Base-by-base conservation (phyloP, 1,140 invertebrate species). In the Eubasilissa regina region DNA sequence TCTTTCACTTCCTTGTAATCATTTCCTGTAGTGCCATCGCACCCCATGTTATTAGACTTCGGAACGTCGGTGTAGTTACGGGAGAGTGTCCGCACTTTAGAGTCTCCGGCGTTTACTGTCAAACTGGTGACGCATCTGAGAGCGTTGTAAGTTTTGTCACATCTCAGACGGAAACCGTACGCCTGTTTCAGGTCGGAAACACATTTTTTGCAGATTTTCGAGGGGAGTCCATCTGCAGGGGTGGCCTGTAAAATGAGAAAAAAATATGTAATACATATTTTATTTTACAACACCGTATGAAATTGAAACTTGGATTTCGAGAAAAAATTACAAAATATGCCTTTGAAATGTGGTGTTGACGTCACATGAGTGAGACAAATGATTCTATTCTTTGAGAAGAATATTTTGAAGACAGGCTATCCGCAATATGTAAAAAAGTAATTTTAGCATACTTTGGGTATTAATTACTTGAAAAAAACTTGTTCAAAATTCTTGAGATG, bases 141-240 rank as follows among this genome's bases (percentile, higher is more conserved):
- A 4, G 60, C 68, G 13, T 68, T 68, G 60, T 77, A 68, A 21
- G 60, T 66, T 43, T 62, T 44, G 19, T 66, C 44, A 11, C 75
- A 77, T 66, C 68, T 77, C 13, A 68, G n/a, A n/a, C 62, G 75
- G 44, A 77, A 77, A n/a, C 21, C 66, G 60, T 77, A 68, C 7
- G 75, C 58, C 1, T 19, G 10, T 51, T 66, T 43, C n/a, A 77
- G 44, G 1, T 77, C 60, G 6, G 21, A 10, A 43, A 66, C 13
- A 17, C 75, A 77, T 43, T 55, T 53, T 4, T 8, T n/a, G 55
- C 75, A 77, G 15, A 77, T 68, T 48, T 77, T 58, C n/a, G 66
- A 10, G 9, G 75, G 75, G 43, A 77, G 75, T 0, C 62, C 62
- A 66, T 77, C 75, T 21, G 13, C 17, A 9, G 21, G 47, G 15